Base-by-base conservation (phyloP, 2,888 invertebrate genomes). In the Coleophora deauratella region DNA sequence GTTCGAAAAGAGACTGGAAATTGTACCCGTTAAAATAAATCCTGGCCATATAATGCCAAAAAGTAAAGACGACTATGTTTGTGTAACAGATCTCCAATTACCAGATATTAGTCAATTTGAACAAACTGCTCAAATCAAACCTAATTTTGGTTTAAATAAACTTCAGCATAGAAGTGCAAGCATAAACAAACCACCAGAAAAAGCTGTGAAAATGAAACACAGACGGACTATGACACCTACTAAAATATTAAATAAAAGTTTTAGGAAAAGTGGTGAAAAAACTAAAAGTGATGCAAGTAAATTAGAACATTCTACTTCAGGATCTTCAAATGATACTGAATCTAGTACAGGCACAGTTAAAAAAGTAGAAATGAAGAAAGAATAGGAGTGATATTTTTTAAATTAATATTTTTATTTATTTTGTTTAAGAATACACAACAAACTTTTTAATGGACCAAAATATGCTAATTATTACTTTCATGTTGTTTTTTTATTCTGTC, bases 301-400 rank as follows among this genome's bases (percentile, higher is more conserved):
- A 51, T 62, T 78, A 51, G 84, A 86, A 59, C 79, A 86, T 69
- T 88, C 88, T 9, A 87, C 86, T 62, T 89, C 89, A 8, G 88
- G 89, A 46, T 89, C 87, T 8, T 87, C 89, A 1, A 88, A 88
- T 57, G 86, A 86, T 45, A 86, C 86, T 32, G 86, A 84, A 66
- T 68, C 78, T 6, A 86, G 86, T 60, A 86, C 85, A 9, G 86
- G 80, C 1, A 86, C 86, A 28, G 86, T 86, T 0, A 80, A 66
- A 54, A 76, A 72, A 57, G 65, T 80, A 2, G 72, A 75, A 45
- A 37, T 72, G 12, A 72, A 67, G 13, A 34, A 39, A 39, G 27
- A 39, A 11, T 39, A 27, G 33, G 8, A 4, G 9, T 2, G 3
- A 21, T 21, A 21, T 21, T 21, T 4, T 21, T 21, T n/a, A n/a